phyloP scores from a whole-genome alignment of 2,113 vertebrate genomes.

The Cinclus cinclus region DNA sequence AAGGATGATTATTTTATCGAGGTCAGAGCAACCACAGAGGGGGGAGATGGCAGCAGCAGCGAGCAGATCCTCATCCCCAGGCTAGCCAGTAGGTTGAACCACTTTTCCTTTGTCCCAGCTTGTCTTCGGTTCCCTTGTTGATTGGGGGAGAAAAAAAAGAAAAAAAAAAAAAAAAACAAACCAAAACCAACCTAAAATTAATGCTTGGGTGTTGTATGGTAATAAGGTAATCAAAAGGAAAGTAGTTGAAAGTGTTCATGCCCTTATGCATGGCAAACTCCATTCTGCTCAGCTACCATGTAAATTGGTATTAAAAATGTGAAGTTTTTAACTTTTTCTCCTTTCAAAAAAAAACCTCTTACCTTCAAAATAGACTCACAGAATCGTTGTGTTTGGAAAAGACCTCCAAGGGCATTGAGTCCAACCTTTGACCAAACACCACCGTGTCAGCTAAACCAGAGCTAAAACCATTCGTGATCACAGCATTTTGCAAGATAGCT shows the following conservation, averaged over 20 bases:
- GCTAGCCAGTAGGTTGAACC: constrained; percentile 73
- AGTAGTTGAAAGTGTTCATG: constrained; percentile 7
- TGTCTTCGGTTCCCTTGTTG: not conserved
- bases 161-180: no score
- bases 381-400: not conserved
- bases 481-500: not conserved
- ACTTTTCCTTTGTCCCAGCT: not conserved
- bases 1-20: constrained; percentile 89
- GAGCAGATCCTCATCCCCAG: constrained; percentile 91
- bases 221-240: constrained; percentile 14
- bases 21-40: constrained; percentile 85
- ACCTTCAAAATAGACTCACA: not conserved
- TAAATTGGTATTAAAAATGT: not conserved
- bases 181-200: not conserved
- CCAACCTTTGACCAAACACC: not conserved
- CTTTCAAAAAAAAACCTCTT: not conserved
- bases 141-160: not conserved
- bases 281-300: not conserved
- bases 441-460: not conserved
- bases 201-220: not conserved
- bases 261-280: not conserved
- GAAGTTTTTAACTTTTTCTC: not conserved
- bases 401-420: not conserved
- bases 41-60: constrained; percentile 87
- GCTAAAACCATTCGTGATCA: not conserved